Conservation (phyloP, 37 sponge, comb jelly and placozoan genomes). For the Petrosia ficiformis region DNA sequence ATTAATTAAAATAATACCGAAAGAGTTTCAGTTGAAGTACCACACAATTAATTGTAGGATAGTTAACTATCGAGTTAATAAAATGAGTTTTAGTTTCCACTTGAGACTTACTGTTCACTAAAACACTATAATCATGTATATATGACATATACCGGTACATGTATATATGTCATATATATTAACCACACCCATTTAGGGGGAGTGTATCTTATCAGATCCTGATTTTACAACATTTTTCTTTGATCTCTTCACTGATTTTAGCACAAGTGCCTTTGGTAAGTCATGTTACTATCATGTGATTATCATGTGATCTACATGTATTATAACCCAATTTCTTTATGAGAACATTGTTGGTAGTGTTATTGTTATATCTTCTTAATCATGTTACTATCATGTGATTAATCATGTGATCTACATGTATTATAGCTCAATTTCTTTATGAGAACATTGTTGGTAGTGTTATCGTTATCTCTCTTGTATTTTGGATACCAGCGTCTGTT, state of each 20-base stretch:
- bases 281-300: too few species aligned
- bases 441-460: slow-evolving; percentile 57
- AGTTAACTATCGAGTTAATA: too few species aligned
- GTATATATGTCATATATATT: too few species aligned
- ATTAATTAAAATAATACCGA: too few species aligned
- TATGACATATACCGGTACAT: too few species aligned
- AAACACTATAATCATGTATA: too few species aligned
- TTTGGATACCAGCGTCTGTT: slow-evolving; percentile 21
- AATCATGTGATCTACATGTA: not conserved
- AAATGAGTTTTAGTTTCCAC: too few species aligned
- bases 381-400: not conserved
- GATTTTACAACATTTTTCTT: slow-evolving; percentile 27
- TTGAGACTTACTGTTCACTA: too few species aligned
- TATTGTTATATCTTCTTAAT: not conserved
- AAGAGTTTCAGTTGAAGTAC: too few species aligned
- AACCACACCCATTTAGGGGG: slow-evolving; percentile 11
- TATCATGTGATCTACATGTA: not conserved
- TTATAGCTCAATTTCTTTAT: slow-evolving; percentile 8
- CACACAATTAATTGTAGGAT: too few species aligned
- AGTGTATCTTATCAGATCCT: slow-evolving; percentile 16
- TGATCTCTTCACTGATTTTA: slow-evolving; percentile 16
- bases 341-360: slow-evolving; percentile 57
- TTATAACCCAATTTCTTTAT: slow-evolving; percentile 3
- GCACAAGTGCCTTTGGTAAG: slow-evolving; percentile 33
- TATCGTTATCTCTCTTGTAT: slow-evolving; percentile 1